Evolutionary conservation across 2,888 invertebrate genomes (phyloP).

Genomic region (Spilarctia lutea): DNA sequence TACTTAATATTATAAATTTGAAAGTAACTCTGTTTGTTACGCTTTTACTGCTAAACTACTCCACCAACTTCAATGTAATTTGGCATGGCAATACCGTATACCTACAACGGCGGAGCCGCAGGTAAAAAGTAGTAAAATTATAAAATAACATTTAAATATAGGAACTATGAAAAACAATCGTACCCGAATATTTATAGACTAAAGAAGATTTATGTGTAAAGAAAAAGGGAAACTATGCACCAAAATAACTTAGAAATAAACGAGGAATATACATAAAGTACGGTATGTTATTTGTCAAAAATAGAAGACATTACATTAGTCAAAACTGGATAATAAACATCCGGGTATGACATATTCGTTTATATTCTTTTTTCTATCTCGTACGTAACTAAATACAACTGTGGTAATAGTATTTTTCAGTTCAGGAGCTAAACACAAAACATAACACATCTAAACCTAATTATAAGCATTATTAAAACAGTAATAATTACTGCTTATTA

Average conservation of each 20-base stretch:
- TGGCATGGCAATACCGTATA: too few species aligned
- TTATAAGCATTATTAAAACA: not conserved
- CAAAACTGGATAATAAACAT: constrained; percentile 1
- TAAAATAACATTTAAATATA: too few species aligned
- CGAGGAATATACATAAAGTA: not conserved
- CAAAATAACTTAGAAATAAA: not conserved
- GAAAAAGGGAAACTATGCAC: not conserved
- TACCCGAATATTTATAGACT: too few species aligned
- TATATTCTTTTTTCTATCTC: constrained; percentile 20
- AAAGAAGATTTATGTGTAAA: not conserved
- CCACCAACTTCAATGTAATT: too few species aligned
- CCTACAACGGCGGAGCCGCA: too few species aligned
- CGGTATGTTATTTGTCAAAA: not conserved
- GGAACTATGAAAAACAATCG: too few species aligned
- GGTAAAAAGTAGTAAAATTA: too few species aligned
- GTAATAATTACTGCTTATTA: not conserved
- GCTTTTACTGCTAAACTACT: too few species aligned
- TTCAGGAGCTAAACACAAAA: not conserved
- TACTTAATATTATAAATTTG: too few species aligned
- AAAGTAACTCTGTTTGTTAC: too few species aligned
- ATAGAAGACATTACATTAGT: constrained; percentile 11
- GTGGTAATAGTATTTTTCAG: not conserved
- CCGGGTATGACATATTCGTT: constrained; percentile 17
- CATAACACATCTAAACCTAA: too few species aligned
- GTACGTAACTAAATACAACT: not conserved